Conservation (phyloP, 2,888 invertebrate genomes). For the Folsomia manolachei region DNA sequence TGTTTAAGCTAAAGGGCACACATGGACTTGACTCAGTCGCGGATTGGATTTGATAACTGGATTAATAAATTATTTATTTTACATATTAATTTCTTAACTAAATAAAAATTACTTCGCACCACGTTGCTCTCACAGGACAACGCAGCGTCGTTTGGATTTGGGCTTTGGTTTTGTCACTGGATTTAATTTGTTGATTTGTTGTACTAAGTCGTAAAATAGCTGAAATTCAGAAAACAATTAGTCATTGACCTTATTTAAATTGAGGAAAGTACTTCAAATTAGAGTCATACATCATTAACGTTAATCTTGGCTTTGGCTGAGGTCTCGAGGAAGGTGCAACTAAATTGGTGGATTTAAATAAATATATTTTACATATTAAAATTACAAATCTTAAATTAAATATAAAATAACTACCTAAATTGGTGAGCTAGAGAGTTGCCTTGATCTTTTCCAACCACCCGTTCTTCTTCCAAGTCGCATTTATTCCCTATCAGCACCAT, state of each 20-base stretch:
- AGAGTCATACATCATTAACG: constrained; percentile 77
- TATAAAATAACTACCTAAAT: too few species aligned
- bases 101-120: too few species aligned
- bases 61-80: too few species aligned
- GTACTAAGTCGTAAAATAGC: constrained; percentile 99
- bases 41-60: not conserved
- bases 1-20: not conserved
- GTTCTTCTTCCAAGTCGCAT: constrained; percentile 98
- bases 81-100: too few species aligned
- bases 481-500: constrained; percentile 99
- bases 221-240: too few species aligned
- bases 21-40: not conserved
- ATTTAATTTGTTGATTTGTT: constrained; percentile 99
- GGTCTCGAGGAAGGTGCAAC: constrained; percentile 99
- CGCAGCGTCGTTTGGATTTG: not conserved
- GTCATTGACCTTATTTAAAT: constrained; percentile 99
- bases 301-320: constrained; percentile 99
- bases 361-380: too few species aligned
- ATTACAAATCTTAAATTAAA: too few species aligned
- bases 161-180: constrained; percentile 80
- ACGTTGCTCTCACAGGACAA: not conserved
- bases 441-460: constrained; percentile 99
- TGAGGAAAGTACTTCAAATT: too few species aligned
- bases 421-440: constrained; percentile 91
- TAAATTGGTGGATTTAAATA: too few species aligned